phyloP scores from a whole-genome alignment of 2,888 invertebrate species.

The Chelonus formosanus region DNA sequence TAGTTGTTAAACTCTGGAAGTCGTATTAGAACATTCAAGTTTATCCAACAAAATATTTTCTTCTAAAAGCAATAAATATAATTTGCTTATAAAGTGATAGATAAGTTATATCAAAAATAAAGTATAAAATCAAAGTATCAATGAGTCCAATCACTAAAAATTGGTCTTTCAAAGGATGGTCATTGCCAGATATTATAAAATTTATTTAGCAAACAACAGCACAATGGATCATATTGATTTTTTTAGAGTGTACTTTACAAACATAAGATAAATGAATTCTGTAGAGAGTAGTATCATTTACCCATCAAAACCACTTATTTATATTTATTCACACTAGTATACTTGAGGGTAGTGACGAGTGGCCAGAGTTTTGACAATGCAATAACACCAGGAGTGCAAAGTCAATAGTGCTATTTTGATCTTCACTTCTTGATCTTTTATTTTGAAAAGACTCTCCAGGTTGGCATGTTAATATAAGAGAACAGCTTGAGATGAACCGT shows the following conservation, averaged over 20 bases:
- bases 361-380: not conserved
- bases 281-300: constrained; percentile 3
- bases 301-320: not conserved
- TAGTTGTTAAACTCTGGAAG: too few relatives aligned
- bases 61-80: too few relatives aligned
- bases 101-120: too few relatives aligned
- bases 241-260: too few relatives aligned
- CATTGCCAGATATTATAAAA: not conserved
- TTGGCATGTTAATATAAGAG: constrained; percentile 33
- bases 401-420: constrained; percentile 48
- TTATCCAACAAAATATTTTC: too few relatives aligned
- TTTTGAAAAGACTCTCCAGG: constrained; percentile 45
- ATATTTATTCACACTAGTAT: not conserved
- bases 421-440: constrained; percentile 40
- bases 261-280: not conserved
- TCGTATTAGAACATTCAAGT: too few relatives aligned
- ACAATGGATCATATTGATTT: not conserved
- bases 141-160: too few relatives aligned
- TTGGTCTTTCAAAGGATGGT: too few relatives aligned
- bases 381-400: not conserved
- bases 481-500: constrained; percentile 22
- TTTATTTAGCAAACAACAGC: not conserved
- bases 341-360: not conserved
- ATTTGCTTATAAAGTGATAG: too few relatives aligned
- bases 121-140: too few relatives aligned